Percentiles rank a stretch among this genome's conserved stretches.
These are phyloP conservation scores for Phylloscopus trochiloides DNA, from an alignment of 2,113 vertebrate genomes.

Conservation along the genomic window DNA sequence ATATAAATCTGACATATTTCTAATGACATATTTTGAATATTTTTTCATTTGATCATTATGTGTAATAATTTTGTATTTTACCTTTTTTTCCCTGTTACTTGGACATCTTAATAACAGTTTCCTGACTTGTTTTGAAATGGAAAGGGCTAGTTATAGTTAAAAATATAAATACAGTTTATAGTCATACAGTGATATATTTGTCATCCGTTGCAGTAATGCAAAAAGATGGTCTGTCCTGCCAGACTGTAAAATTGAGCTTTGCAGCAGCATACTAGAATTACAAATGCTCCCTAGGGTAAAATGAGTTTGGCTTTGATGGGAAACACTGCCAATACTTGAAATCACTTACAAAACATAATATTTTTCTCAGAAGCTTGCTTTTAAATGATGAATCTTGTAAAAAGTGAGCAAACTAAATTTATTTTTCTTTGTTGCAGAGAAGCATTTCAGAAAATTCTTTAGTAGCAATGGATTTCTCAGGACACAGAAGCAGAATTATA, in stretches of 20 bases:
- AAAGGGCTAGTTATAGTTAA: not conserved
- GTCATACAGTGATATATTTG: not conserved
- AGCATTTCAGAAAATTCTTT: slow-evolving; percentile 97
- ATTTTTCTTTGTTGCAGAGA: slow-evolving; percentile 78
- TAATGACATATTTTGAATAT: not conserved
- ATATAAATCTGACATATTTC: not conserved
- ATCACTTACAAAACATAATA: not conserved
- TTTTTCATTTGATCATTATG: not conserved
- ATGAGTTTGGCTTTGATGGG: not conserved
- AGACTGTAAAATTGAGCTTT: slow-evolving; percentile 23
- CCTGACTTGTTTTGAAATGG: not conserved
- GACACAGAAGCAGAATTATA: slow-evolving; percentile 90
- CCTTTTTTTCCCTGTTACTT: not conserved
- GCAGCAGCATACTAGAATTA: not conserved
- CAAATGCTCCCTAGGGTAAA: not conserved
- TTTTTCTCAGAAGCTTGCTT: not conserved
- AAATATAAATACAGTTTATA: not conserved
- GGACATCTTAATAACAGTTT: not conserved
- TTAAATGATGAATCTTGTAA: not conserved
- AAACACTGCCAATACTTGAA: not conserved
- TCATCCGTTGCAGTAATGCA: not conserved
- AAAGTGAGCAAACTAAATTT: not conserved
- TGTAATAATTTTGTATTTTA: not conserved
- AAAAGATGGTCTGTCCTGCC: not conserved
- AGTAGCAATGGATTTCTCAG: slow-evolving; percentile 99